Base-by-base conservation (phyloP, 2,113 vertebrate genomes). In the Dolichotis patagonum region DNA sequence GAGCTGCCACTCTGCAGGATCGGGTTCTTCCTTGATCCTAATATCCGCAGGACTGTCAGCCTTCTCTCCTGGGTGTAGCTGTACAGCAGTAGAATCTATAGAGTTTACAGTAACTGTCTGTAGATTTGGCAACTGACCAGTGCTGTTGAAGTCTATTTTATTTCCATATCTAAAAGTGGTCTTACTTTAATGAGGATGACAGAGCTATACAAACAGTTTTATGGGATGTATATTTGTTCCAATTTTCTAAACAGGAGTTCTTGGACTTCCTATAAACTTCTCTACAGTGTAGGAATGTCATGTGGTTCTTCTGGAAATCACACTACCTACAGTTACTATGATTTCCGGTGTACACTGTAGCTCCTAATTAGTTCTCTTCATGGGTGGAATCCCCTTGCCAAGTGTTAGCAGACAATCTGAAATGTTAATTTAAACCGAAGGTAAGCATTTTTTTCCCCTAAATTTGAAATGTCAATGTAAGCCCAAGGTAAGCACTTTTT, bases 71-170 rank as follows among this genome's bases (percentile, higher is more conserved):
- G 99, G 99, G 95, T 99, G 99, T 91, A 98, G 98, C 94, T 99
- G 99, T 98, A 99, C 99, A 95, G 99, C 99, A 95, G 99, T 97
- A 98, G 99, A 99, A 98, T 99, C 98, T 98, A 99, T 98, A 85
- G 99, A 99, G 98, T 99, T 99, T 96, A 99, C 99, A 14, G 99
- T 99, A 98, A 99, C 99, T 63, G 99, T 99, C 98, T 99, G 99
- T 96, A 99, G 99, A 98, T 99, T 99, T 98, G 99, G 99, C 98
- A 99, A 99, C 96, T 99, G 99, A 97, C 99, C 99, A 91, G 99
- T 98, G 98, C 99, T 99, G 98, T 52, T 52, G 49, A 52, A 52
- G 19, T 19, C 3, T 56, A 5, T 41, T 16, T 24, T 88, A 65
- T 2, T 81, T 41, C 46, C 14, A 9, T 80, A 30, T 32, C 56